Percentiles rank a stretch among this genome's conserved stretches.
Conservation (phyloP, 2,113 vertebrate species). For the Eurystomus gularis region DNA sequence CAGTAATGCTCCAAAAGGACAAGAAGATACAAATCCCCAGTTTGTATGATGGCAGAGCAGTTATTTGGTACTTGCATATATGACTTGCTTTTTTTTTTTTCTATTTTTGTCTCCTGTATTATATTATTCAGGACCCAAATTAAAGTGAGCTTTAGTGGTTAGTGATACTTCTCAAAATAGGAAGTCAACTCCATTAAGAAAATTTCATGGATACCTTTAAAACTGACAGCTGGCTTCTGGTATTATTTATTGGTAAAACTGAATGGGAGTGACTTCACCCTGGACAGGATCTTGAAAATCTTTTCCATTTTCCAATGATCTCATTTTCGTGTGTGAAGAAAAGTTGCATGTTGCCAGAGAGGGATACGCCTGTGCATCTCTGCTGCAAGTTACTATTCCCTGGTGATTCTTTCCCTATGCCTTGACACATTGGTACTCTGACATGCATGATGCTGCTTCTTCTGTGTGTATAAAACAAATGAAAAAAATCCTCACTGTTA, state of each 20-base stretch:
- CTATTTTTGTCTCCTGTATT: not conserved
- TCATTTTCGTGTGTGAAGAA: not conserved
- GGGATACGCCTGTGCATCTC: not conserved
- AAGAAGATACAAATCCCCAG: not conserved
- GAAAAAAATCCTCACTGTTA: not conserved
- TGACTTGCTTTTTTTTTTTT: not conserved
- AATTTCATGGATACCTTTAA: not conserved
- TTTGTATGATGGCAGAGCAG: not conserved
- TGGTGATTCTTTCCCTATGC: not conserved
- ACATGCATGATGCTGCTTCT: not conserved
- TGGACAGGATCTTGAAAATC: not conserved
- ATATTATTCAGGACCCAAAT: not conserved
- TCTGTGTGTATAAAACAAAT: not conserved
- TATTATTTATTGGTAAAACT: not conserved
- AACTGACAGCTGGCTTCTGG: not conserved
- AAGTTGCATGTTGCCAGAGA: rapidly evolving
- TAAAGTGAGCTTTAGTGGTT: not conserved
- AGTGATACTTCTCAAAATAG: not conserved
- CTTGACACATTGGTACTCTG: not conserved
- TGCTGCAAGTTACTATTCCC: not conserved
- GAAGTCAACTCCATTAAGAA: not conserved
- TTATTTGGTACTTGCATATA: not conserved
- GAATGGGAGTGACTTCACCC: not conserved
- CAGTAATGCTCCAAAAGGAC: not conserved
- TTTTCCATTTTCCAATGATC: not conserved